Percentiles rank a stretch among this genome's conserved stretches.
These are phyloP conservation scores for Limnodromus scolopaceus DNA, from an alignment of 2,797 vertebrate genomes.

Conservation along the genomic window DNA sequence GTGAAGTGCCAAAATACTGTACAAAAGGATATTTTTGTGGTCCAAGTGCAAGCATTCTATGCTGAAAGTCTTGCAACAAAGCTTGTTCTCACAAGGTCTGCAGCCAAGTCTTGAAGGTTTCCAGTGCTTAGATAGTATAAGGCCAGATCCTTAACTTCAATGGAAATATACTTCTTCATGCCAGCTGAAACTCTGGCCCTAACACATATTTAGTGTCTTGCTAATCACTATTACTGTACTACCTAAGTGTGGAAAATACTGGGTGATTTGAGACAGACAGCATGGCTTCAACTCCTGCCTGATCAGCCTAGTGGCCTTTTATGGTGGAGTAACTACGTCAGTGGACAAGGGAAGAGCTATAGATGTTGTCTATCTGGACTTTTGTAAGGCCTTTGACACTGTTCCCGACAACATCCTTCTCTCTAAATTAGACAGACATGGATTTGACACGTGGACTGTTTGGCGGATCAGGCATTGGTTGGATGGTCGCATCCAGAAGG, in stretches of 20 bases:
- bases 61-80: slow-evolving; percentile 53
- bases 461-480: not conserved
- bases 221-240: not conserved
- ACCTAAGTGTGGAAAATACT: not conserved
- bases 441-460: not conserved
- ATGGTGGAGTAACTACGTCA: not conserved
- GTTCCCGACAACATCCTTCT: not conserved
- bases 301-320: not conserved
- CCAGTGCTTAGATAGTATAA: slow-evolving; percentile 26
- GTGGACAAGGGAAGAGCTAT: not conserved
- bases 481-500: not conserved
- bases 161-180: not conserved
- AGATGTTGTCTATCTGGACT: not conserved
- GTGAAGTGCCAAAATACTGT: slow-evolving; percentile 56
- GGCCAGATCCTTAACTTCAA: slow-evolving; percentile 24
- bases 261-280: not conserved
- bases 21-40: slow-evolving; percentile 48
- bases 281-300: not conserved
- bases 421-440: not conserved
- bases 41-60: slow-evolving; percentile 35
- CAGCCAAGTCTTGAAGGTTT: slow-evolving; percentile 48
- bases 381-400: not conserved
- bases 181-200: not conserved
- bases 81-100: slow-evolving; percentile 43
- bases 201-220: not conserved